Evolutionary conservation across 2,113 vertebrate species (phyloP), one percentile per base, ranked within the genome.

Genomic region (Lichenostomus cassidix): DNA sequence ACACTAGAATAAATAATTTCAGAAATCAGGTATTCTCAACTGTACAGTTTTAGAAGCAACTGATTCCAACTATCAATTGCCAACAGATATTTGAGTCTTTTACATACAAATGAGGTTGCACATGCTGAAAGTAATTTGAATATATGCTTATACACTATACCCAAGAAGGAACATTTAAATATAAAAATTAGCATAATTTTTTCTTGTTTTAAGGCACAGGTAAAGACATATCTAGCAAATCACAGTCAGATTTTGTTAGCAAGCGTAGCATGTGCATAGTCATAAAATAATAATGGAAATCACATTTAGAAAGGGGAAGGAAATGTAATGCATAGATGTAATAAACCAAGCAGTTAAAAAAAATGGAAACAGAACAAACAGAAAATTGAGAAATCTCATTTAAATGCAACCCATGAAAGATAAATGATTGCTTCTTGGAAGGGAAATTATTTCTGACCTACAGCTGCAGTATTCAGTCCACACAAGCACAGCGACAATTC

Each of bases 371-470:
- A 59, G 33, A 77, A 59, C 31, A 39, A 83, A 49, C 4, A 35
- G 69, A 67, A 87, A 64, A 49, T 22, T 49, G 63, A 85, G 46
- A 88, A 64, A 94, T 37, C 76, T 41, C 64, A 87, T 94, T 89
- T 70, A 83, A 92, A 95, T 83, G 80, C 55, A 91, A 28, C 64
- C 75, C 64, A 56, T 77, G 65, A 94, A 83, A 91, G 80, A 83
- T 3, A 92, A 78, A 83, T 62, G 80, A 63, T 55, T 74, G 89
- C 76, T 90, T 83, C n/a, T 69, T 95, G 83, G 73, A 87, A 41
- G 18, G 24, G 70, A 89, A 92, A 67, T 78, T 60, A 82, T 78
- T 89, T 87, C 73, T 91, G 53, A 78, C 46, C 68, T 52, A 71
- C 62, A 91, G 84, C 87, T 97, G 74, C 83, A 79, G 37, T 15